Conservation (phyloP, 2,888 invertebrate species). For the Pachliopta kotzebuea region DNA sequence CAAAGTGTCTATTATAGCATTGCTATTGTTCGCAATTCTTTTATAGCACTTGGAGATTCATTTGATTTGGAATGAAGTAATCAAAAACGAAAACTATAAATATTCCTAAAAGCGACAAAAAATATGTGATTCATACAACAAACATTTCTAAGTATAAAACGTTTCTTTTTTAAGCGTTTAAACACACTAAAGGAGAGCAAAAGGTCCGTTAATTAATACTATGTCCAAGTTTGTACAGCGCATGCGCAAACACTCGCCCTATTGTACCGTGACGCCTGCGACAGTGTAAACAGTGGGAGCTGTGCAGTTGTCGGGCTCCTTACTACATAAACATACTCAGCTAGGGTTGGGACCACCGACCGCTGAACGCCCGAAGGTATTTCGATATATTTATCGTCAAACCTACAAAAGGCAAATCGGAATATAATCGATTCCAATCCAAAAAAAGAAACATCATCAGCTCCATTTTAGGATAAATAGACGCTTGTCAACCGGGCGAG, state of each 20-base stretch:
- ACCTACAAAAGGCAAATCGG: conserved; percentile 2
- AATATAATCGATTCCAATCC: conserved; percentile 16
- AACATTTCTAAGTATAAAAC: no score
- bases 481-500: background rate
- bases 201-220: conserved; percentile 19
- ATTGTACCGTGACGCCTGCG: conserved; percentile 30
- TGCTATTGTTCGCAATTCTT: no score
- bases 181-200: background rate
- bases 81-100: no score
- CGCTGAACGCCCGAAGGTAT: conserved; percentile 35
- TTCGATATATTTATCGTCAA: conserved; percentile 6
- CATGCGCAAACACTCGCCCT: conserved; percentile 34
- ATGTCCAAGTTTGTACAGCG: conserved; percentile 24
- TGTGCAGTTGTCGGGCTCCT: conserved; percentile 31
- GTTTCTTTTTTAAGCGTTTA: no score
- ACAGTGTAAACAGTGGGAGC: conserved; percentile 38
- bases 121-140: no score
- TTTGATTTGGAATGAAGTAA: no score
- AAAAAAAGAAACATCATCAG: background rate
- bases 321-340: conserved; percentile 41
- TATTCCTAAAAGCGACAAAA: no score
- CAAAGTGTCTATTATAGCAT: no score
- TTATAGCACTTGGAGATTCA: no score
- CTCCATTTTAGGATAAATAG: background rate
- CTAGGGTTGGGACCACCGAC: conserved; percentile 36